A percentile compares a stretch with the other conserved stretches of the same genome.
phyloP scores from a whole-genome alignment of 1,140 invertebrate species.

The Diploscapter pachys region DNA sequence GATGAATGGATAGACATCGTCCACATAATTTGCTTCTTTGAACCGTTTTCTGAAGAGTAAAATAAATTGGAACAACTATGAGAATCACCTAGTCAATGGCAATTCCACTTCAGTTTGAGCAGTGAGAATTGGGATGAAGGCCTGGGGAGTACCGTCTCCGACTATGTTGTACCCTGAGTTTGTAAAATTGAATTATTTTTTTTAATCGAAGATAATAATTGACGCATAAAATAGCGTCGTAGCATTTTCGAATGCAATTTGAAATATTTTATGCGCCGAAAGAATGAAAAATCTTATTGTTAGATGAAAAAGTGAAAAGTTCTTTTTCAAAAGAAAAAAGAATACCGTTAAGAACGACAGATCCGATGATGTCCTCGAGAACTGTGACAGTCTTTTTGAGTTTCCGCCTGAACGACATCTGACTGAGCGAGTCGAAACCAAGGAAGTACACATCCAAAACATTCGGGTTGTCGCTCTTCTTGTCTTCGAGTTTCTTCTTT shows the following conservation, averaged over 20 bases:
- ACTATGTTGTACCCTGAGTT: constrained; percentile 66
- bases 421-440: constrained; percentile 83
- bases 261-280: background rate
- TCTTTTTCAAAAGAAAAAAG: constrained; percentile 7
- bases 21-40: constrained; percentile 69
- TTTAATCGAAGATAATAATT: background rate
- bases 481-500: constrained; percentile 3
- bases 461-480: constrained; percentile 25
- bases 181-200: no score
- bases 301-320: background rate
- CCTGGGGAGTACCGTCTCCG: constrained; percentile 88
- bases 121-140: constrained; percentile 83
- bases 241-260: background rate
- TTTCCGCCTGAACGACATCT: constrained; percentile 79
- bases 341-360: constrained; percentile 57
- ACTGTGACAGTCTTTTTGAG: constrained; percentile 77
- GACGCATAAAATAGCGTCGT: background rate
- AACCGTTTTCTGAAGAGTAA: constrained; percentile 73
- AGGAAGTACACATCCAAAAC: constrained; percentile 77
- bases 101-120: constrained; percentile 79
- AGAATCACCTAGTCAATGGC: constrained; percentile 70
- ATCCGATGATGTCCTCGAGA: constrained; percentile 70
- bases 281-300: background rate
- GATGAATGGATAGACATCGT: constrained; percentile 70
- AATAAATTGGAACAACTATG: constrained; percentile 65